phyloP scores from a whole-genome alignment of 2,888 invertebrate genomes.

The Caenorhabditis wallacei region DNA sequence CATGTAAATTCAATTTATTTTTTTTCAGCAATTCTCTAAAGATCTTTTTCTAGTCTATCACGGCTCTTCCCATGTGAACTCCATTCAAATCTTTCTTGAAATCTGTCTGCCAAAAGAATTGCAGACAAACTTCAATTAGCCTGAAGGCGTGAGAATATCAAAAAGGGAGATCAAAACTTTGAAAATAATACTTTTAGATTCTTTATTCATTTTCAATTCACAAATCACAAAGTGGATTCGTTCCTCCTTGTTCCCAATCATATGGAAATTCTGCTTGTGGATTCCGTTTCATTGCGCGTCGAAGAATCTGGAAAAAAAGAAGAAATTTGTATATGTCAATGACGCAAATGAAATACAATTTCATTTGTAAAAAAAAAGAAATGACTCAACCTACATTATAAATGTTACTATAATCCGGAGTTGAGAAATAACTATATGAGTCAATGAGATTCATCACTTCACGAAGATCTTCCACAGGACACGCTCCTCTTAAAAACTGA shows the following conservation, averaged over 20 bases:
- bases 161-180: too few species aligned
- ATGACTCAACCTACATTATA: slow-evolving; percentile 38
- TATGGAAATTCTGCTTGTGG: slow-evolving; percentile 59
- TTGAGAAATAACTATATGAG: slow-evolving; percentile 32
- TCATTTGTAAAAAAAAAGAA: neutral
- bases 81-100: too few species aligned
- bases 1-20: too few species aligned
- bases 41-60: too few species aligned
- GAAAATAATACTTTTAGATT: too few species aligned
- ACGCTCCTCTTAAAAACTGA: slow-evolving; percentile 40
- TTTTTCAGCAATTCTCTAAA: too few species aligned
- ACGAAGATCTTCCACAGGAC: slow-evolving; percentile 51
- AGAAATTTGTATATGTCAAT: neutral
- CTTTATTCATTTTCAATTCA: slow-evolving; percentile 14
- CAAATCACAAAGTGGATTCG: slow-evolving; percentile 39
- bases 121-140: neutral
- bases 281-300: slow-evolving; percentile 52
- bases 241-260: slow-evolving; percentile 63
- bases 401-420: slow-evolving; percentile 47
- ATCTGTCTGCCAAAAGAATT: neutral
- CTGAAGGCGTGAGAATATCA: neutral
- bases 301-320: slow-evolving; percentile 50
- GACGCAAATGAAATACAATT: slow-evolving; percentile 39
- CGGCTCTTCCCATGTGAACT: too few species aligned
- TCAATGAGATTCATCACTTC: slow-evolving; percentile 56